A percentile compares a stretch with the other conserved stretches of the same genome.
Conservation (phyloP, 1,140 invertebrate genomes). For the Cherax quadricarinatus region DNA sequence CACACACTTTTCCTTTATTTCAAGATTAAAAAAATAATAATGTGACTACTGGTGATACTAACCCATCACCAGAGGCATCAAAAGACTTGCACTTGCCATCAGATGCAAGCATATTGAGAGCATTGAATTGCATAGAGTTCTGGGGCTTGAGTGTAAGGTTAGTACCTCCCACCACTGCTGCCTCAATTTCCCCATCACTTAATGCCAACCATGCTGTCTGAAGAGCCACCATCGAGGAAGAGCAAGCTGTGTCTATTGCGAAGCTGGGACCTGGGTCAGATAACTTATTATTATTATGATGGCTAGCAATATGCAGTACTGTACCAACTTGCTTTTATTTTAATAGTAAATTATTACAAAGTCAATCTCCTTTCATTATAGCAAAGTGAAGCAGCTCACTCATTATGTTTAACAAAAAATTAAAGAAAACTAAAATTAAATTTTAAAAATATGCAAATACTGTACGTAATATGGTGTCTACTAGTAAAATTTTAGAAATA, state of each 20-base stretch:
- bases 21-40: not conserved
- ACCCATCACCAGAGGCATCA: constrained; percentile 85
- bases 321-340: not conserved
- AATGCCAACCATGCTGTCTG: constrained; percentile 92
- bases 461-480: too few relatives aligned
- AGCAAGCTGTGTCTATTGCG: constrained; percentile 96
- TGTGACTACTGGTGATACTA: not conserved
- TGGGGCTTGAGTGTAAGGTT: constrained; percentile 92
- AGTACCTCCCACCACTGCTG: constrained; percentile 92
- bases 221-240: constrained; percentile 92
- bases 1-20: not conserved
- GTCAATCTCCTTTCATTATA: too few relatives aligned
- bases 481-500: not conserved
- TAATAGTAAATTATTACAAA: not conserved
- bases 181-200: constrained; percentile 80
- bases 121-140: constrained; percentile 94
- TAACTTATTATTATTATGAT: too few relatives aligned
- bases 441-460: not conserved
- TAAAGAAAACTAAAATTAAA: constrained; percentile 27
- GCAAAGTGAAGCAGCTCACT: too few relatives aligned
- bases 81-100: constrained; percentile 96
- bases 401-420: not conserved
- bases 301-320: too few relatives aligned
- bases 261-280: constrained; percentile 87
- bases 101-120: constrained; percentile 91